Evolutionary conservation across 2,888 invertebrate species (phyloP).

Genomic region (Agrotis ipsilon): DNA sequence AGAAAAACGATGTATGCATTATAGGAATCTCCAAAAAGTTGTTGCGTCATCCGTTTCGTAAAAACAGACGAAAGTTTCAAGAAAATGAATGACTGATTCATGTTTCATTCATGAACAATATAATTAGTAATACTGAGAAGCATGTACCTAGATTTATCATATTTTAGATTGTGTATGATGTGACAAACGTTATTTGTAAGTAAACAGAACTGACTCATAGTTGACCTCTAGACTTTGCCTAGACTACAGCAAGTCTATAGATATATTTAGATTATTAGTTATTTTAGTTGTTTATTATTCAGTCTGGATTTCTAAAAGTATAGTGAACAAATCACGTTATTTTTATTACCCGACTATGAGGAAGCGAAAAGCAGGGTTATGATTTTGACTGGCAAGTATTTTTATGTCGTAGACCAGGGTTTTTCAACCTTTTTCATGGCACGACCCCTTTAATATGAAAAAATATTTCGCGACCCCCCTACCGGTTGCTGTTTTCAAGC

Average conservation of each 20-base stretch:
- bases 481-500: too few relatives aligned
- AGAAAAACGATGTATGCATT: background rate
- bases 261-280: background rate
- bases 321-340: too few relatives aligned
- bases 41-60: background rate
- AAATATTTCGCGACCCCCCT: too few relatives aligned
- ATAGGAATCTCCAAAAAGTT: background rate
- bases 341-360: too few relatives aligned
- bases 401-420: too few relatives aligned
- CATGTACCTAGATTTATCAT: background rate
- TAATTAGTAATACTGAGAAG: background rate
- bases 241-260: background rate
- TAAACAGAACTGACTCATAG: background rate
- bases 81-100: background rate
- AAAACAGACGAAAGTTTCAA: background rate
- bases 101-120: background rate
- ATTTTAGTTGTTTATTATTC: background rate
- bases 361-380: too few relatives aligned
- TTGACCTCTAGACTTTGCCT: background rate
- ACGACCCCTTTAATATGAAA: too few relatives aligned
- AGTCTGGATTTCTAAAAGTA: background rate
- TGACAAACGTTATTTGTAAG: background rate
- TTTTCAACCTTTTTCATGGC: too few relatives aligned
- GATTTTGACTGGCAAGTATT: too few relatives aligned
- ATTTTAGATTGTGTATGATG: background rate